Evolutionary conservation across 2,797 vertebrate genomes (phyloP), one percentile per base, ranked within the genome.

Genomic region (Sparus aurata): DNA sequence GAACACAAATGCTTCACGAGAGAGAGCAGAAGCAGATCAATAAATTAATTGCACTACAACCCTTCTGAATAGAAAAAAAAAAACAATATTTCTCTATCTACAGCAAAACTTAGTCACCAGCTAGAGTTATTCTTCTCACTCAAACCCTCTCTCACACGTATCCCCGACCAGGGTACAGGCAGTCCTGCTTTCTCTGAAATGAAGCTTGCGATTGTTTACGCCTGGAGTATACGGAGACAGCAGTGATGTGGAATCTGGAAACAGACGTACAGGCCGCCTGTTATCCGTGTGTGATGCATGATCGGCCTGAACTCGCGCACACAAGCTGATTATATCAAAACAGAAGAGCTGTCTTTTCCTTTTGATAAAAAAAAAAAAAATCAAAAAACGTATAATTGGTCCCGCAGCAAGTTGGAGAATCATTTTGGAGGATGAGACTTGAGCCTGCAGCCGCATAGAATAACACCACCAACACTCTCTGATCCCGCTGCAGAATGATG

Each of bases 41-140:
- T 85, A 80, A 77, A 82, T 74, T 41, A 88, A 72, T 62, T 65
- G 15, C 67, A 82, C 60, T 47, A 60, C 8, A 69, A 43, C 20
- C 27, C 41, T 38, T 80, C 75, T 74, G 61, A 76, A 85, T 61
- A 75, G 7, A 70, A 70, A n/a, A 27, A 27, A 64, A 60, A 43
- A 3, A 34, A 34, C 5, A 34, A 53, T 34, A 65, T 52, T 76
- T 22, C 47, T 47, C 25, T 64, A 72, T 74, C 41, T 76, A 84
- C 52, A 86, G 57, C 30, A 75, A 82, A 41, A 63, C 41, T 45
- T 62, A 22, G 41, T 65, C 68, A 64, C 59, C 53, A 45, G 38
- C 16, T 30, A 41, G 7, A 71, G 41, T 58, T 5, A 58, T 52
- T 66, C 5, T 50, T 53, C 69, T 58, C 25, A 73, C 73, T 63